Percentiles rank a stretch among this genome's conserved stretches.
Conservation (phyloP, 2,888 invertebrate species). For the Hoplodrina ambigua region DNA sequence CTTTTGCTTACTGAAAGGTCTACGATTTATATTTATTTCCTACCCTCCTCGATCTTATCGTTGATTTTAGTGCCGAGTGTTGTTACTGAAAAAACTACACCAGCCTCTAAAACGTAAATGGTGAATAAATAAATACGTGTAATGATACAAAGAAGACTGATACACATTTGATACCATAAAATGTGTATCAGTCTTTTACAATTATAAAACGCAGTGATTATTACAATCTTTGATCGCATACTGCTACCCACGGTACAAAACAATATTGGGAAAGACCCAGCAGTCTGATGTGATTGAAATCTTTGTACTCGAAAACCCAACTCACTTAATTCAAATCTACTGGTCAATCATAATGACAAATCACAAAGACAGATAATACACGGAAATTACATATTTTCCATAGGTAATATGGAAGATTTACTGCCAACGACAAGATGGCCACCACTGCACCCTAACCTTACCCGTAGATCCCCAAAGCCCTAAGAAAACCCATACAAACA, state of each 20-base stretch:
- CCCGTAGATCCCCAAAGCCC: background rate
- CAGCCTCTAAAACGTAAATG: background rate
- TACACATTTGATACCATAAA: background rate
- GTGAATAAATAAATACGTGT: background rate
- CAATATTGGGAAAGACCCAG: no score
- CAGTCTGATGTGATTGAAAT: no score
- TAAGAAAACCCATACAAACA: background rate
- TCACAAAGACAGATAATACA: no score
- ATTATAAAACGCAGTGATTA: background rate
- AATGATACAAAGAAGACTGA: background rate
- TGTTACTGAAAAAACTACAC: slow-evolving; percentile 16
- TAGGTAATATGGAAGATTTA: no score
- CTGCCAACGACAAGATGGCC: no score
- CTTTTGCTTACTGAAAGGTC: slow-evolving; percentile 37
- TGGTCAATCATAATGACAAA: no score
- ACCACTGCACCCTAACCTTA: no score
- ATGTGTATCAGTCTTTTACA: background rate
- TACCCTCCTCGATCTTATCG: slow-evolving; percentile 42
- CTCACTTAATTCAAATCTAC: no score
- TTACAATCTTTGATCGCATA: background rate
- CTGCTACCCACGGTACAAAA: no score
- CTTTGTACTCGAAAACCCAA: no score
- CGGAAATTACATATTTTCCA: no score
- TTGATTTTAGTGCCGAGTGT: slow-evolving; percentile 24
- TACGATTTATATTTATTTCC: slow-evolving; percentile 45